Conservation (phyloP, 2,888 invertebrate genomes). For the Pterostichus madidus region DNA sequence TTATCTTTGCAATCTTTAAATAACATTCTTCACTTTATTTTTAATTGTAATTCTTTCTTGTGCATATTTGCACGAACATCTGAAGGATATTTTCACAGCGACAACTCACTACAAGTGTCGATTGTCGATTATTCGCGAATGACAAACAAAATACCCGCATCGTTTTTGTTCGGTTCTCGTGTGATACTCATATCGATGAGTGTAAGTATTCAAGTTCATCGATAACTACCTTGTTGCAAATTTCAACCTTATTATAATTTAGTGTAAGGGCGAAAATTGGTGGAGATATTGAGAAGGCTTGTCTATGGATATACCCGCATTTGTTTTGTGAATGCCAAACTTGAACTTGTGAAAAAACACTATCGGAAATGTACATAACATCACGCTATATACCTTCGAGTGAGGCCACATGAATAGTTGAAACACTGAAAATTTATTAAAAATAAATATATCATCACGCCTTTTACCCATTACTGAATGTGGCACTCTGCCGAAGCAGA, state of each 20-base stretch:
- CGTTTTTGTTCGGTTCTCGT: not conserved
- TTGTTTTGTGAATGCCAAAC: conserved; percentile 8
- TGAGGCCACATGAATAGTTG: too few relatives aligned
- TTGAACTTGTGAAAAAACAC: not conserved
- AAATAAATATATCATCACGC: too few relatives aligned
- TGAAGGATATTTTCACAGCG: not conserved
- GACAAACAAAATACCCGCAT: not conserved
- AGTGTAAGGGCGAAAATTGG: not conserved
- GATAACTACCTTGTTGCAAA: not conserved
- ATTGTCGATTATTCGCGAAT: not conserved
- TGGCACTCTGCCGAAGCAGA: too few relatives aligned
- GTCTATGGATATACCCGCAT: conserved; percentile 6
- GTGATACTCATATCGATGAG: not conserved
- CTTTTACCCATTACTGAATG: too few relatives aligned
- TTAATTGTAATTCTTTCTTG: not conserved
- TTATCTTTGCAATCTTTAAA: too few relatives aligned
- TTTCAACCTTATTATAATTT: not conserved
- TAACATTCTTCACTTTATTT: too few relatives aligned
- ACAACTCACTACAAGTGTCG: not conserved
- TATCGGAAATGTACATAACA: too few relatives aligned
- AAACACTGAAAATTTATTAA: too few relatives aligned
- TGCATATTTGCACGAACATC: not conserved
- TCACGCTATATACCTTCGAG: too few relatives aligned
- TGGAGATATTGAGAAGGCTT: not conserved
- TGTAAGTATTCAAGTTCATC: not conserved